Evolutionary conservation across 1,140 invertebrate genomes (phyloP).

Genomic region (Neoseiulus cucumeris): DNA sequence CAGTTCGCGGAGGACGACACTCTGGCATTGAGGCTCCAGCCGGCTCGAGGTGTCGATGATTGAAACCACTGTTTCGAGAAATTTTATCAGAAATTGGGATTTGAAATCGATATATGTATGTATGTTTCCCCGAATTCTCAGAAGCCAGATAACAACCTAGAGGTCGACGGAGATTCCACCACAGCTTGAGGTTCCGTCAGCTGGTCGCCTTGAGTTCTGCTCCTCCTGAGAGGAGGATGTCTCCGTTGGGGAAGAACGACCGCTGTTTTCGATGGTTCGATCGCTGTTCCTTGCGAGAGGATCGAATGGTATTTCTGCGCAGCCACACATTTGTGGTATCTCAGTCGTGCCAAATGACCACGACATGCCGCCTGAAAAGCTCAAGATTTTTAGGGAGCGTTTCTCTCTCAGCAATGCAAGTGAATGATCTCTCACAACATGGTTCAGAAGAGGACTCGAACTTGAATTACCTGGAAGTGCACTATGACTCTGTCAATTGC

Average conservation of each 20-base stretch:
- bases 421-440: too few species aligned
- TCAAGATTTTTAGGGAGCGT: too few species aligned
- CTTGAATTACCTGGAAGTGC: not conserved
- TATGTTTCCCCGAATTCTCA: too few species aligned
- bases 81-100: too few species aligned
- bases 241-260: not conserved
- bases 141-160: too few species aligned
- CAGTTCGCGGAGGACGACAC: not conserved
- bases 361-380: not conserved
- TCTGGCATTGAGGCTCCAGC: not conserved
- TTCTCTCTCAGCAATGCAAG: too few species aligned
- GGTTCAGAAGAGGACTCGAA: too few species aligned
- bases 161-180: too few species aligned
- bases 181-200: too few species aligned
- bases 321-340: not conserved
- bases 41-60: not conserved
- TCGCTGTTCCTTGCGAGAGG: not conserved
- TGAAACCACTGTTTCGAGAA: too few species aligned
- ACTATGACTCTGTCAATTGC: not conserved
- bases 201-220: too few species aligned
- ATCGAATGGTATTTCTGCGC: not conserved
- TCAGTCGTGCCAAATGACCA: not conserved
- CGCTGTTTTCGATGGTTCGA: not conserved
- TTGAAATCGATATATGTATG: too few species aligned
- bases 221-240: slow-evolving; percentile 7